Conservation (phyloP, 2,113 vertebrate species). For the Hydropotes inermis region DNA sequence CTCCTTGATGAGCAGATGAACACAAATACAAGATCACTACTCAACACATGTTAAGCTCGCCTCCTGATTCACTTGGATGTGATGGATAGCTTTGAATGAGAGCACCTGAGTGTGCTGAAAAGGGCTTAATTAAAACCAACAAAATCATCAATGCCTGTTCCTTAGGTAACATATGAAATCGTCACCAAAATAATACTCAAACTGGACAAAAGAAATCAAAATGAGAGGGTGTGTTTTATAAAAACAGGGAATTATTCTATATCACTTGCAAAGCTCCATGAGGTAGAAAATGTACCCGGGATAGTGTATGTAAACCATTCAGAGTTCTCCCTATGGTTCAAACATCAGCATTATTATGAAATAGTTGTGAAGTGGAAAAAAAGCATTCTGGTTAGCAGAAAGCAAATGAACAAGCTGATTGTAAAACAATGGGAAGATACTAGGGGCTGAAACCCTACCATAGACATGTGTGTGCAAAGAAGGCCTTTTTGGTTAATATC, state of each 20-base stretch:
- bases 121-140: conserved; percentile 68
- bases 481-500: conserved; percentile 39
- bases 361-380: conserved; percentile 36
- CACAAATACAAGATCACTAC: conserved; percentile 70
- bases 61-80: conserved; percentile 59
- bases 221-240: not conserved
- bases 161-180: conserved; percentile 12
- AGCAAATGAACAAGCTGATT: conserved; percentile 61
- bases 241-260: conserved; percentile 18
- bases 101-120: conserved; percentile 53
- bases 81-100: conserved; percentile 71
- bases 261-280: not conserved
- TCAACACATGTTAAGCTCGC: conserved; percentile 62
- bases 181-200: not conserved
- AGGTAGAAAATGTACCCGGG: not conserved
- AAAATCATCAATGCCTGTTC: not conserved
- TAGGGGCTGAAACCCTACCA: conserved; percentile 47
- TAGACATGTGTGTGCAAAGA: conserved; percentile 29
- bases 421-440: conserved; percentile 46
- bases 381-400: conserved; percentile 60
- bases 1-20: conserved; percentile 71
- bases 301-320: not conserved
- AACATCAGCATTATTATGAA: conserved; percentile 50
- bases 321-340: not conserved
- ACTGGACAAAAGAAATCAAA: not conserved